Percentiles rank a stretch among this genome's conserved stretches.
phyloP scores from a whole-genome alignment of 2,797 vertebrate species.

The Acipenser transmontanus region DNA sequence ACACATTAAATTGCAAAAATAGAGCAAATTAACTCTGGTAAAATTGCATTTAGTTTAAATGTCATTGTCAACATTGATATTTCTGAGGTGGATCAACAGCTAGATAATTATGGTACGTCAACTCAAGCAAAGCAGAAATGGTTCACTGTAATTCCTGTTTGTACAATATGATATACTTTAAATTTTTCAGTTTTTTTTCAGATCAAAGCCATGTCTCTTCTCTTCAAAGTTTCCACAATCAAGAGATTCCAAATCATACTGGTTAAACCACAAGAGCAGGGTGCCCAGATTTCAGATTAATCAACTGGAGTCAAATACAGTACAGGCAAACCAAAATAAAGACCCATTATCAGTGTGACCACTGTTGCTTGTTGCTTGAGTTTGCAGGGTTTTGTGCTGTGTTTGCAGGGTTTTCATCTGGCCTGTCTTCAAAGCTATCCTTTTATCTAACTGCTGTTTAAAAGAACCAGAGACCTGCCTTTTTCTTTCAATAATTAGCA shows the following conservation, averaged over 20 bases:
- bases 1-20: too few relatives aligned
- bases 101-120: too few relatives aligned
- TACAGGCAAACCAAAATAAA: conserved; percentile 21
- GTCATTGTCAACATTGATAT: too few relatives aligned
- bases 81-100: too few relatives aligned
- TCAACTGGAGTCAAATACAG: background rate
- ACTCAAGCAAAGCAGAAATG: too few relatives aligned
- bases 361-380: conserved; percentile 28
- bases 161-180: too few relatives aligned
- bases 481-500: conserved; percentile 46
- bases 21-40: too few relatives aligned
- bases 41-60: too few relatives aligned
- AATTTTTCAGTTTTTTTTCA: too few relatives aligned
- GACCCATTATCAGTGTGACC: conserved; percentile 22
- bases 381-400: conserved; percentile 22
- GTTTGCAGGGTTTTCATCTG: conserved; percentile 14
- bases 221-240: too few relatives aligned
- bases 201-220: too few relatives aligned
- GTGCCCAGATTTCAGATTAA: background rate
- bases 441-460: conserved; percentile 45
- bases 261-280: background rate
- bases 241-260: background rate
- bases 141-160: too few relatives aligned
- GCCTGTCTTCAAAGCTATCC: conserved; percentile 34
- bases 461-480: conserved; percentile 45